Base-by-base conservation (phyloP, 2,113 vertebrate species). In the Tenebrosternarchus preto region DNA sequence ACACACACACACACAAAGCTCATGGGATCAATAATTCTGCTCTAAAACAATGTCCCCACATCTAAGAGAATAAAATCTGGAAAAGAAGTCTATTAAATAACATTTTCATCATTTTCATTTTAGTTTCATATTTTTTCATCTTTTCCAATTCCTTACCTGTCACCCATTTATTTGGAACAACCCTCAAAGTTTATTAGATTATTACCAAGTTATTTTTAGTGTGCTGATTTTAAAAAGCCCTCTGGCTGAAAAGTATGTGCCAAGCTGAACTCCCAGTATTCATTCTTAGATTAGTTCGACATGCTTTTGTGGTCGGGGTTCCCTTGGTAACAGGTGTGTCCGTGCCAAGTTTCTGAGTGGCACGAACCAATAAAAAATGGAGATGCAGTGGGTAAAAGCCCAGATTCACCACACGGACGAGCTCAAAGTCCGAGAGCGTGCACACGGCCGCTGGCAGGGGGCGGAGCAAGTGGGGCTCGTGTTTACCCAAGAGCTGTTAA, bases 161-260 rank as follows among this genome's bases (percentile, higher is more conserved):
- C 12, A 29, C 61, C 27, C 46, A 55, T 72, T 17, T 29, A 27
- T 25, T 72, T 20, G 1, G 50, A 20, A 19, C 29, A 57, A 55
- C 57, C 29, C 1, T 57, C n/a, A 27, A 33, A 33, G 53, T 31
- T 72, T 50, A 31, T 20, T 17, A 20, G 15, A 55, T 50, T 46
- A 46, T 46, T 50, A 50, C 12, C 15, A 50, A 50, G 43, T 50
- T 50, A 25, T 73, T 73, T 36, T 31, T 59, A 57, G 25, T 36
- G 31, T 20, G 71, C 50, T 31, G 70, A 73, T 73, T n/a, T 73
- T 36, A 20, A 67, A 36, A 31, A 64, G 61, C 61, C 61, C 19
- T 20, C 25, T 31, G 25, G 61, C 61, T 64, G 8, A 53, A 56
- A 31, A 19, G 50, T 56, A 31, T 72, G 29, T 19, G 61, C 25